Base-by-base conservation (phyloP, 2,888 invertebrate genomes). In the Oegoconia quadripuncta region DNA sequence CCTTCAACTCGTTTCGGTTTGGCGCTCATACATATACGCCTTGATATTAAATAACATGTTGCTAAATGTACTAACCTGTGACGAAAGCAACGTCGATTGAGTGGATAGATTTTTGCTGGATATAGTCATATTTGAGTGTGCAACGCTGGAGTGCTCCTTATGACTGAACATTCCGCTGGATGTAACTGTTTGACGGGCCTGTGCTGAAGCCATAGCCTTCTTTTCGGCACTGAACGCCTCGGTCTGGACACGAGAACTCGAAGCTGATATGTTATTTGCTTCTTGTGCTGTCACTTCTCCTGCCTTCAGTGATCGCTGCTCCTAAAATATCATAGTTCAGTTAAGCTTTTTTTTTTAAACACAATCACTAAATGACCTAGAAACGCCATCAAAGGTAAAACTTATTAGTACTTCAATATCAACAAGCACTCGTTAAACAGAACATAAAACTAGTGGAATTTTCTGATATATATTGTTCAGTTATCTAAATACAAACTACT, bases 161-260 rank as follows among this genome's bases (percentile, higher is more conserved):
- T 92, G 92, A 69, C 94, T 95, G 64, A 92, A 93, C 66, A 94
- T 92, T 16, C 94, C 94, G 42, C 91, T 91, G 13, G 94, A 91
- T 3, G 94, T 94, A 57, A 94, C 92, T 2, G 93, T 94, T 72
- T 94, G 95, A 28, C 93, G 89, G 53, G 95, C 94, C 63, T 95
- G 94, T 49, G 90, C 89, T 46, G 93, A 92, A 36, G 93, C 91
- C 71, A 92, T 91, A 33, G 90, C 90, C 57, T 91, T 91, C 67
- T 96, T 94, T 81, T 96, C 95, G 8, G 95, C 93, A 59, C 94
- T 95, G 78, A 95, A 96, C 26, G 93, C 93, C 62, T 95, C 95
- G 34, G 95, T 95, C 52, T 95, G 94, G 39, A 97, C 89, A 76
- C 95, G 93, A 86, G 95, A 93, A 68, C 93, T 93, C 27, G 94